Evolutionary conservation across 2,888 invertebrate species (phyloP), one percentile per base, ranked within the genome.

Genomic region (Pocota personata): DNA sequence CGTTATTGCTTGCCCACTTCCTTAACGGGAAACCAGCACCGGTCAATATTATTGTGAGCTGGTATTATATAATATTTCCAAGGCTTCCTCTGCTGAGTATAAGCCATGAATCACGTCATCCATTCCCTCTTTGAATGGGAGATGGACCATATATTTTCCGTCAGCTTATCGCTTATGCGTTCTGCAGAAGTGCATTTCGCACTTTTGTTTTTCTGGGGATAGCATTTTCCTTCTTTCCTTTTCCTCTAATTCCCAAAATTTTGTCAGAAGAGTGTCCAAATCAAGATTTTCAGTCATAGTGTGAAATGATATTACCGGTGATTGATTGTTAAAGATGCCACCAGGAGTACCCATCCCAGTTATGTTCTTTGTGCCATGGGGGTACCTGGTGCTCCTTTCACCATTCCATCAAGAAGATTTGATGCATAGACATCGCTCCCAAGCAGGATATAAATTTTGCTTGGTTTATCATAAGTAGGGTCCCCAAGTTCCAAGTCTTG

Each of bases 1-100:
- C 72, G 12, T 27, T 27, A 37, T 72, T 72, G 32, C 58, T 57
- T 12, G 30, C 72, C 60, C 60, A 72, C 21, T 72, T 72, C n/a
- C 72, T n/a, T 12, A 72, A 50, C 16, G 55, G 57, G 14, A 71
- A 7, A 4, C 57, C 55, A 8, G 24, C 71, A 12, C n/a, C 2
- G 3, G 4, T 52, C 8, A 52, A 14, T 30, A 52, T 27, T 16
- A n/a, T 27, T 2, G 8, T 52, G 27, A 52, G 52, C 7, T 27
- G 52, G n/a, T 7, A 30, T 30, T 52, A n/a, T n/a, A n/a, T n/a
- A n/a, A 14, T 12, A 52, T 27, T 30, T 52, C 27, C n/a, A 30
- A 5, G 4, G 30, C 52, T 52, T 52, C 27, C 3, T 14, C n/a
- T n/a, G n/a, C n/a, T 40, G 40, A 5, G 14, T 14, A 5, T 43